Evolutionary conservation across 2,113 vertebrate species (phyloP).

Genomic region (Cygnus atratus): DNA sequence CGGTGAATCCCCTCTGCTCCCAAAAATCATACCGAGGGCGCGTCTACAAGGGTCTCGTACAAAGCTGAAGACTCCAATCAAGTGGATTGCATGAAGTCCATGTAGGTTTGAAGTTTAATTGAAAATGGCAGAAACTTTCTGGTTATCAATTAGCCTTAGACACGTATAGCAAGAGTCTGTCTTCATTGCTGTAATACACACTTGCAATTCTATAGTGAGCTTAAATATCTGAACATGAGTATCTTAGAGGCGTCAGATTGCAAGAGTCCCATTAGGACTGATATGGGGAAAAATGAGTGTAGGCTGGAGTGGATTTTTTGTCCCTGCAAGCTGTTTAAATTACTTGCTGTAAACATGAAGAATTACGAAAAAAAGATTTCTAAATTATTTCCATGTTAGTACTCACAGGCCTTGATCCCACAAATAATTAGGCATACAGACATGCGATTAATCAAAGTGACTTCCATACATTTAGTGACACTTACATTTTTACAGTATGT

Average conservation of each 20-base stretch:
- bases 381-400: background rate
- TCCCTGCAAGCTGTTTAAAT: background rate
- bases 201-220: background rate
- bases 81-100: background rate
- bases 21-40: too few relatives aligned
- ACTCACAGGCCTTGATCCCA: background rate
- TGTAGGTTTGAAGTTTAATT: fast-evolving
- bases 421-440: background rate
- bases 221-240: background rate
- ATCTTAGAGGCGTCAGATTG: background rate
- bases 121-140: background rate
- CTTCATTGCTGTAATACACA: background rate
- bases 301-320: background rate
- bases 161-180: background rate
- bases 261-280: background rate
- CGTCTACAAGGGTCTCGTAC: fast-evolving
- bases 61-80: background rate
- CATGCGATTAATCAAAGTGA: background rate
- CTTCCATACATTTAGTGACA: background rate
- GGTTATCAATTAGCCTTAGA: background rate
- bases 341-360: background rate
- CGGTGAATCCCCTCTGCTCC: background rate
- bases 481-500: background rate
- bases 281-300: background rate
- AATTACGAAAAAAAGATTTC: background rate